These are phyloP conservation scores for Melanotus villosus DNA, from an alignment of 2,888 invertebrate genomes.

Conservation along the genomic window DNA sequence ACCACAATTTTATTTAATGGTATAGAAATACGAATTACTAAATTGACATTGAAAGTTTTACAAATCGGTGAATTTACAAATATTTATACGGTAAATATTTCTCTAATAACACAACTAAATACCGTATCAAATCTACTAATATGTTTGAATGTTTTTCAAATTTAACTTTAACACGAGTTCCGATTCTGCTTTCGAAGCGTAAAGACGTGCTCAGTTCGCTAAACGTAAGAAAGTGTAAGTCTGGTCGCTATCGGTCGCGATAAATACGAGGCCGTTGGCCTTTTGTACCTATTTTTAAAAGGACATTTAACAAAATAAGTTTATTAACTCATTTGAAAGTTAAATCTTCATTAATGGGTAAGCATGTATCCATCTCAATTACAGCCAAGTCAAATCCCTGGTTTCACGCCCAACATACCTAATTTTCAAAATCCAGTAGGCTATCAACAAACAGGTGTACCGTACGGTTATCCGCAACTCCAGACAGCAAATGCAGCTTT, in stretches of 20 bases:
- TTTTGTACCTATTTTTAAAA: neutral
- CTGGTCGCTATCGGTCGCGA: conserved; percentile 2
- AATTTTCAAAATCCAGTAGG: conserved; percentile 6
- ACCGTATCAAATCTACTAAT: too few relatives aligned
- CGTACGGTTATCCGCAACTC: conserved; percentile 10
- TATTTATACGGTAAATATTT: too few relatives aligned
- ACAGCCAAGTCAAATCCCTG: neutral
- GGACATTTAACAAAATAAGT: conserved; percentile 5
- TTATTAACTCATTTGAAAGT: neutral
- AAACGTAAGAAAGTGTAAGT: conserved; percentile 10
- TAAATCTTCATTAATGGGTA: conserved; percentile 10
- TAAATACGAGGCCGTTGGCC: conserved; percentile 2
- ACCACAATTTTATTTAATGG: too few relatives aligned
- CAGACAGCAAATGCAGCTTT: conserved; percentile 6
- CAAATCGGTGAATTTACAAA: too few relatives aligned
- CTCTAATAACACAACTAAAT: too few relatives aligned
- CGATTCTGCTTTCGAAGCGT: conserved; percentile 4
- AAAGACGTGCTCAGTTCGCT: conserved; percentile 4
- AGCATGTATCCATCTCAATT: conserved; percentile 6
- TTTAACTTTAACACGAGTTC: too few relatives aligned
- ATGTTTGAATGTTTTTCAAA: too few relatives aligned
- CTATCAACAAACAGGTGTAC: conserved; percentile 8
- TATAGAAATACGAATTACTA: too few relatives aligned
- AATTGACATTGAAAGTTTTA: too few relatives aligned
- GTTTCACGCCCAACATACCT: neutral